phyloP scores from a whole-genome alignment of 2,888 invertebrate genomes.

The Parnassius apollo region DNA sequence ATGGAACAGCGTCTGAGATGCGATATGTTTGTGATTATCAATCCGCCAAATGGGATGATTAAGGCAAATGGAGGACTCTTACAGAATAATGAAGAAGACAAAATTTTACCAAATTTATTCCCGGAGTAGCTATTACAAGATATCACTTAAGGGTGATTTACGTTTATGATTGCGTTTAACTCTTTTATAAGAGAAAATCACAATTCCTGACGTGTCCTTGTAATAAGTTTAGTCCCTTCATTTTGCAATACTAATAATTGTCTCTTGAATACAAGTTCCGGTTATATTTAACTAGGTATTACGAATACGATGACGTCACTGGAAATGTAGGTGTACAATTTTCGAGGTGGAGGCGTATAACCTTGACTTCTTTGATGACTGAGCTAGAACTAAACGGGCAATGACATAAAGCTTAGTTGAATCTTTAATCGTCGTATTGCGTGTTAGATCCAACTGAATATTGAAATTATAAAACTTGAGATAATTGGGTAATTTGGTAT shows the following conservation, averaged over 20 bases:
- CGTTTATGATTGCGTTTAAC: conserved; percentile 5
- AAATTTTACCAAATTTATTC: no score
- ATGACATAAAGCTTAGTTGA: conserved; percentile 15
- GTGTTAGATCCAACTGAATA: conserved; percentile 25
- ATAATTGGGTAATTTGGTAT: no score
- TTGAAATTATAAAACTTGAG: conserved; percentile 1
- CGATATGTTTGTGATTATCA: no score
- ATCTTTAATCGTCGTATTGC: conserved; percentile 24
- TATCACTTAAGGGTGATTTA: background rate
- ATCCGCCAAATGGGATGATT: no score
- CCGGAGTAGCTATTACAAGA: no score
- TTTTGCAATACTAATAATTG: no score
- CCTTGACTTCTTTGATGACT: conserved; percentile 33
- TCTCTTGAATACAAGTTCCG: conserved; percentile 18
- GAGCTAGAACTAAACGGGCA: conserved; percentile 27
- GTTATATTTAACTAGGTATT: conserved; percentile 14
- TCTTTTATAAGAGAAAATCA: conserved; percentile 7
- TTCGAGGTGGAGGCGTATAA: conserved; percentile 31
- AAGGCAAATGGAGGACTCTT: no score
- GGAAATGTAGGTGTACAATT: conserved; percentile 29
- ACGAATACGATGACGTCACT: conserved; percentile 34
- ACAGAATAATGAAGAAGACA: no score
- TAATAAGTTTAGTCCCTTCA: no score
- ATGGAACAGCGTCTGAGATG: no score
- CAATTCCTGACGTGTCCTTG: background rate